phyloP scores from a whole-genome alignment of 2,888 invertebrate species.

The Callinectes sapidus region DNA sequence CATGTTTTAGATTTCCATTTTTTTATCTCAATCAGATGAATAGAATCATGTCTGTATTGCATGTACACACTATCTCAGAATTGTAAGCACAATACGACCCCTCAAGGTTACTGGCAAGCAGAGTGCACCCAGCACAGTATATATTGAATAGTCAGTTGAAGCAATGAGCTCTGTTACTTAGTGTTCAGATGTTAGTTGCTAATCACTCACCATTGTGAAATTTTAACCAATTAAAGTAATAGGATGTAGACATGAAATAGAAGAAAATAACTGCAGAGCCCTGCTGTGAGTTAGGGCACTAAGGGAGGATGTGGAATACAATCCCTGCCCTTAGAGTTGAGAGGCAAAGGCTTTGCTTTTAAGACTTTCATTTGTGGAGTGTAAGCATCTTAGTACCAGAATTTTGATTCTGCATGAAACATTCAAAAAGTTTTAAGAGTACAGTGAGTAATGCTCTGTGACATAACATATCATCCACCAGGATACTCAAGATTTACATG shows the following conservation, averaged over 20 bases:
- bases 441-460: slow-evolving; percentile 8
- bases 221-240: background rate
- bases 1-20: background rate
- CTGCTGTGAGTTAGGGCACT: background rate
- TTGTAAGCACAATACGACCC: too few species aligned
- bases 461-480: slow-evolving; percentile 31
- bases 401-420: background rate
- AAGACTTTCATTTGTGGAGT: background rate
- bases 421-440: background rate
- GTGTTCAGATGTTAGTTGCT: background rate
- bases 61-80: too few species aligned
- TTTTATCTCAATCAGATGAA: background rate
- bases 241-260: background rate
- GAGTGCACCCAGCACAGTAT: too few species aligned
- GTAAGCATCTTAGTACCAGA: background rate
- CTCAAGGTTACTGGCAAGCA: too few species aligned
- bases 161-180: background rate
- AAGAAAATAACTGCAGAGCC: background rate
- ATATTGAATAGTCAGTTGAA: background rate
- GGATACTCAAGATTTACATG: background rate
- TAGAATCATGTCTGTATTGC: too few species aligned
- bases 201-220: background rate
- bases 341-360: slow-evolving; percentile 5
- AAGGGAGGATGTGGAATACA: background rate
- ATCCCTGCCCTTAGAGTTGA: background rate